A percentile compares a stretch with the other conserved stretches of the same genome.
Conservation (phyloP, 1,140 invertebrate species). For the Leptopilina boulardi region DNA sequence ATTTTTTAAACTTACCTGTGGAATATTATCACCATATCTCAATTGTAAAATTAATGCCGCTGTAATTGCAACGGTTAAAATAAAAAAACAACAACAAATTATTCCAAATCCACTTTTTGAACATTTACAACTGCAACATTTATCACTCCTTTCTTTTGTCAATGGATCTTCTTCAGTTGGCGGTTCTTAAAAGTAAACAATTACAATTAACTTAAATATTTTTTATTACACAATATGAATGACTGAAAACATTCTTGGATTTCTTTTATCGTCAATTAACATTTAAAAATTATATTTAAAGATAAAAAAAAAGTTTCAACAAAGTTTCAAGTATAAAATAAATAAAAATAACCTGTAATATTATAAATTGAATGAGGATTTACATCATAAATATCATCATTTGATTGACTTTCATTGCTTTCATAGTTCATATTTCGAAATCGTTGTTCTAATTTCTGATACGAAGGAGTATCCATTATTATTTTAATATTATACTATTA, state of each 20-base stretch:
- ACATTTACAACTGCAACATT: constrained; percentile 62
- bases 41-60: constrained; percentile 81
- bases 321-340: not conserved
- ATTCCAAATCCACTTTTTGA: constrained; percentile 74
- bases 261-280: too few relatives aligned
- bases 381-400: constrained; percentile 22
- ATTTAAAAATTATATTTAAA: not conserved
- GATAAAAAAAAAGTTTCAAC: not conserved
- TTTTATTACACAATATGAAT: too few relatives aligned
- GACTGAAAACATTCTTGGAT: too few relatives aligned
- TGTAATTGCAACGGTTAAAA: constrained; percentile 81
- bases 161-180: constrained; percentile 70
- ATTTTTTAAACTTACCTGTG: constrained; percentile 72
- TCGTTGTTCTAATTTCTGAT: constrained; percentile 19
- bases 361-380: not conserved
- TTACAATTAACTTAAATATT: too few relatives aligned
- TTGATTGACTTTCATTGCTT: constrained; percentile 17
- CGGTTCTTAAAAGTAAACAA: constrained; percentile 51
- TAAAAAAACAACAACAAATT: constrained; percentile 74
- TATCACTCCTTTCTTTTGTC: constrained; percentile 62
- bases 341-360: not conserved
- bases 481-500: too few relatives aligned
- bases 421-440: constrained; percentile 2
- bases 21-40: constrained; percentile 79
- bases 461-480: not conserved